Conservation (phyloP, 1,140 invertebrate genomes). For the Metopolophium dirhodum region DNA sequence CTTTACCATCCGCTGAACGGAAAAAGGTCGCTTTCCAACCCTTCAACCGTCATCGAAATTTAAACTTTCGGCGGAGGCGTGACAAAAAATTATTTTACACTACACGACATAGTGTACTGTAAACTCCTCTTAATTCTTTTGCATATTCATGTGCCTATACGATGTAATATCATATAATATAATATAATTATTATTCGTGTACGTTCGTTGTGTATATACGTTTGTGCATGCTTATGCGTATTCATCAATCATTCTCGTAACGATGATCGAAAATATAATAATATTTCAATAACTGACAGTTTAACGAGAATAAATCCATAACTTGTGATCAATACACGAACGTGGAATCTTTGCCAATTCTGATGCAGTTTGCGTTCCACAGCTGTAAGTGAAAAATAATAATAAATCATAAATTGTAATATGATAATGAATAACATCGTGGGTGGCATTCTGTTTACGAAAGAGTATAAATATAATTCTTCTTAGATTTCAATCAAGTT, state of each 20-base stretch:
- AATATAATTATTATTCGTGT: not conserved
- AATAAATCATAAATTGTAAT: not conserved
- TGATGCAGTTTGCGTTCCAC: not conserved
- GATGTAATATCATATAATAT: not conserved
- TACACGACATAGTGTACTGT: too few species aligned
- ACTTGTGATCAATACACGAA: not conserved
- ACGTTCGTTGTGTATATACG: not conserved
- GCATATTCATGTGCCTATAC: not conserved
- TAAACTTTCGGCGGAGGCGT: too few species aligned
- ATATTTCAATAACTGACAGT: conserved; percentile 10
- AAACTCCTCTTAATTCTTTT: not conserved
- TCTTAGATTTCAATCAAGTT: not conserved
- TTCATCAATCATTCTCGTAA: conserved; percentile 2
- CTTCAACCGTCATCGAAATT: too few species aligned
- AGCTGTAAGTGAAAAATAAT: not conserved
- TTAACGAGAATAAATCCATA: not conserved
- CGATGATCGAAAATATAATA: conserved; percentile 13
- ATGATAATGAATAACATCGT: not conserved
- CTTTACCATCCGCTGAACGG: too few species aligned
- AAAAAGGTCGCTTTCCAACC: too few species aligned
- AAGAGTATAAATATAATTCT: not conserved
- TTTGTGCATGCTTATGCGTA: not conserved
- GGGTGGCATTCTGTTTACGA: not conserved
- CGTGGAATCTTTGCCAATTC: not conserved
- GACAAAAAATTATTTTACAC: too few species aligned